Base-by-base conservation (phyloP, 1,140 invertebrate genomes). In the Phymorhynchus buccinoides region DNA sequence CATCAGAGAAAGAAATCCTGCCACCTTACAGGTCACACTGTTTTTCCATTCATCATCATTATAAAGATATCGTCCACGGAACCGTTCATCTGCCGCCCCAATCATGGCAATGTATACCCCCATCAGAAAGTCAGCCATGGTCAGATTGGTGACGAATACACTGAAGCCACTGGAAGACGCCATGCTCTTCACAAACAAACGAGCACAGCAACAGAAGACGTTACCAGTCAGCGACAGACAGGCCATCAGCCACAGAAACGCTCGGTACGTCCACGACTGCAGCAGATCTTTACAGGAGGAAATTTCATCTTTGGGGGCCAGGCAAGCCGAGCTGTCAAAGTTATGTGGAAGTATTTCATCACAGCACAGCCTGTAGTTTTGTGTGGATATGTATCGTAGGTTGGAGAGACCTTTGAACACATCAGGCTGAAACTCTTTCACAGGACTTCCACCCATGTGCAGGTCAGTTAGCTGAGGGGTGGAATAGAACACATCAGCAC, bases 51-150 rank as follows among this genome's bases (percentile, higher is more conserved):
- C 22, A 18, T 52, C 48, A 52, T 52, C 2, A 52, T 52, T 14
- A 52, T 52, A 18, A 18, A 52, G 48, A 18, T 52, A 52, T 52
- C 48, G 12, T 9, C 48, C 48, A 52, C 48, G 48, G 48, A 14
- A 52, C 12, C 22, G 48, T 9, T 52, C 48, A 52, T 52, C 48
- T 14, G 48, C 48, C 22, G 22, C 22, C 12, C 48, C 48, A 2
- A 52, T 52, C 0, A 52, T 2, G 22, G 48, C 48, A 9, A 52
- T 52, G 2, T 52, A 52, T 14, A 91, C 62, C 16, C 91, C 91
- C 90, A 91, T 92, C 16, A 90, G 37, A 73, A 91, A 83, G 79
- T 91, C 90, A 37, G 90, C 88, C 14, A 87, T n/a, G 37, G 85
- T 85, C 16, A 91, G 81, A 86, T 89, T 89, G 4, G 88, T 83